phyloP scores from a whole-genome alignment of 2,113 vertebrate species.

The Engraulis encrasicolus region DNA sequence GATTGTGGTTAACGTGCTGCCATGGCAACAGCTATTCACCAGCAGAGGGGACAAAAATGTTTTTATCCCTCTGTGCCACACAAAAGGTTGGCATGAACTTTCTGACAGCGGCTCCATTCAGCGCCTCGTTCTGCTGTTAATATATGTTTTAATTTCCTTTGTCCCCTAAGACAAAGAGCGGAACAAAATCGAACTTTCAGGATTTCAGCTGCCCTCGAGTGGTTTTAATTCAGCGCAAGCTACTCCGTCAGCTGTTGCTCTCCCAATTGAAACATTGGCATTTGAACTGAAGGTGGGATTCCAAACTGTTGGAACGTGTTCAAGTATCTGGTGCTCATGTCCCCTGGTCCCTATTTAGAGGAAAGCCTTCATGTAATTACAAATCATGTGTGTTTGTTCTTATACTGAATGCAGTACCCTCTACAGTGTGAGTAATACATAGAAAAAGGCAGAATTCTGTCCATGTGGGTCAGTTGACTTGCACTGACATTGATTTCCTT shows the following conservation, averaged over 20 bases:
- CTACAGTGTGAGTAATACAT: neutral
- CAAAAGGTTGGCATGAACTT: conserved; percentile 82
- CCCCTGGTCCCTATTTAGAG: neutral
- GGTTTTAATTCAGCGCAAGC: conserved; percentile 4
- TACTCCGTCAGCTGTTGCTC: neutral
- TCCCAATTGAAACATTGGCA: neutral
- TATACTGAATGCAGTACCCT: neutral
- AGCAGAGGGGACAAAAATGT: conserved; percentile 82
- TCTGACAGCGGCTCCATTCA: conserved; percentile 79
- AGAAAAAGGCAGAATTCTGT: neutral
- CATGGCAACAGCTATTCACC: conserved; percentile 84
- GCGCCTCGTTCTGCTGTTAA: conserved; percentile 49
- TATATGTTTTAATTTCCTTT: conserved; percentile 59
- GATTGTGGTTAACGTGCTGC: conserved; percentile 85
- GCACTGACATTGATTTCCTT: conserved; percentile 74
- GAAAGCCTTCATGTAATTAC: neutral
- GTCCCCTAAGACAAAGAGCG: conserved; percentile 41
- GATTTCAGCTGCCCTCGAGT: conserved; percentile 7
- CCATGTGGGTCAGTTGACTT: conserved; percentile 68
- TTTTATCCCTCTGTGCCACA: conserved; percentile 85
- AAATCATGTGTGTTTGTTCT: neutral
- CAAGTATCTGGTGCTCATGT: neutral
- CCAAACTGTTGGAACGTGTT: neutral
- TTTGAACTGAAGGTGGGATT: neutral
- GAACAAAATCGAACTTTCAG: conserved; percentile 18